Evolutionary conservation across 2,888 invertebrate species (phyloP).

Genomic region (Drosophila lacicola): DNA sequence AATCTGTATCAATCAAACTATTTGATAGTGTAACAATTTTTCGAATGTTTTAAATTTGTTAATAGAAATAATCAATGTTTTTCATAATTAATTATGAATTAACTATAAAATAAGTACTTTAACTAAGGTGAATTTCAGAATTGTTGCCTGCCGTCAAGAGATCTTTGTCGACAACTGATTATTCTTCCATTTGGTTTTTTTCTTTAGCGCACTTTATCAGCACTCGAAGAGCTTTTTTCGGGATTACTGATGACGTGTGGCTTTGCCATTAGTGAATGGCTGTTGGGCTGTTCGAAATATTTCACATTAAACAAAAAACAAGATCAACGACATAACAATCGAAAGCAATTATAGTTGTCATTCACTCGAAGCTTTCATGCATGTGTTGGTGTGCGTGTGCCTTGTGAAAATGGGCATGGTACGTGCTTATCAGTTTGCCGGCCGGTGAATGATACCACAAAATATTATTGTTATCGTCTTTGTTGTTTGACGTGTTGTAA

Average conservation of each 20-base stretch:
- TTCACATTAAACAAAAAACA: conserved; percentile 24
- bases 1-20: too few species aligned
- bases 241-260: conserved; percentile 68
- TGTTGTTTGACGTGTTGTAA: conserved; percentile 44
- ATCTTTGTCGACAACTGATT: conserved; percentile 2
- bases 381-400: conserved; percentile 14
- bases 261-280: conserved; percentile 43
- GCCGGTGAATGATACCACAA: conserved; percentile 64
- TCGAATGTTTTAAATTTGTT: too few species aligned
- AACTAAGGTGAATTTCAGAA: background rate
- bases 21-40: too few species aligned
- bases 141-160: conserved; percentile 1
- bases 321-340: conserved; percentile 53
- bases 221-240: background rate
- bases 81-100: too few species aligned
- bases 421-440: conserved; percentile 72
- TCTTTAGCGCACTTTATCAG: conserved; percentile 21
- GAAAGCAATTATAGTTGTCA: conserved; percentile 48
- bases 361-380: conserved; percentile 12
- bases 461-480: conserved; percentile 38
- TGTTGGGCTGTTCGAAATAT: conserved; percentile 20
- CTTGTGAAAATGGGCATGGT: conserved; percentile 1
- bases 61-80: too few species aligned
- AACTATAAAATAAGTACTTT: too few species aligned
- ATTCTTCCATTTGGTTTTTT: conserved; percentile 7